Conservation (phyloP, 2,797 vertebrate genomes). For the Amblyraja radiata region DNA sequence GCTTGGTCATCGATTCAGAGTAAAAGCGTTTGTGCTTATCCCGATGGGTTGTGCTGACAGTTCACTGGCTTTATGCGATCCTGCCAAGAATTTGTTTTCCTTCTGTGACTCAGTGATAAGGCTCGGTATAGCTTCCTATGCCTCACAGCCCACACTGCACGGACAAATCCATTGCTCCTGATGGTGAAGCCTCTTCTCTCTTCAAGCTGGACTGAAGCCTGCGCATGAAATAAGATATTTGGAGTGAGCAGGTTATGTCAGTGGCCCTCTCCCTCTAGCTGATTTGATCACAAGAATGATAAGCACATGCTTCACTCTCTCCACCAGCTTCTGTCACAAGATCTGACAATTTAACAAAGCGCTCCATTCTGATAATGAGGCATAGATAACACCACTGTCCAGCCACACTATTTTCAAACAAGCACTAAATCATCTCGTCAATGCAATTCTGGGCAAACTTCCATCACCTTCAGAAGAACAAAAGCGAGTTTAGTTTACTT, state of each 20-base stretch:
- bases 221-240: neutral
- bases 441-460: neutral
- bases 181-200: constrained; percentile 39
- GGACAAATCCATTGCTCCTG: constrained; percentile 41
- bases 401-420: neutral
- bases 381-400: neutral
- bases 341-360: neutral
- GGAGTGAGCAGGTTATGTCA: neutral
- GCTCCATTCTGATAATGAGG: constrained; percentile 13
- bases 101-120: constrained; percentile 46
- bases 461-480: constrained; percentile 13
- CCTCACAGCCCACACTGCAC: constrained; percentile 47
- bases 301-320: neutral
- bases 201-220: constrained; percentile 37
- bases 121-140: constrained; percentile 50
- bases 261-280: neutral
- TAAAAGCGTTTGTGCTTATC: constrained; percentile 22
- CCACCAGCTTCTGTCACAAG: neutral
- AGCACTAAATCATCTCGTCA: constrained; percentile 7
- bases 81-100: constrained; percentile 38
- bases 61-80: constrained; percentile 38
- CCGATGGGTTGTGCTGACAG: constrained; percentile 32
- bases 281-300: constrained; percentile 23
- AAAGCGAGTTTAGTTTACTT: neutral
- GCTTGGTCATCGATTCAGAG: constrained; percentile 6